These are phyloP conservation scores for Nycticorax nycticorax DNA, from an alignment of 2,113 vertebrate species.

Conservation along the genomic window DNA sequence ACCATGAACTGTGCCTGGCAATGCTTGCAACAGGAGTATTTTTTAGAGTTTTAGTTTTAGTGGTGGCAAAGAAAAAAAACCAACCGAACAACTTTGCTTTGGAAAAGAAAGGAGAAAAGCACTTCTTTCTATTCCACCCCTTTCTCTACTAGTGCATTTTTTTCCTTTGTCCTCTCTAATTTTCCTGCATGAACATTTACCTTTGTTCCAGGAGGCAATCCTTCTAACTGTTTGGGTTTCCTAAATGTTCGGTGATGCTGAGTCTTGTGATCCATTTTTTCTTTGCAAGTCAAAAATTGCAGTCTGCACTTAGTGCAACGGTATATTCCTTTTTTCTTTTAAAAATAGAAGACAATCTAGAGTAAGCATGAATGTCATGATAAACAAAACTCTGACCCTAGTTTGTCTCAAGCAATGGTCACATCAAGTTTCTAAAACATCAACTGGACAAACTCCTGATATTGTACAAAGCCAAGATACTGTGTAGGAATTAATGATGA, in stretches of 20 bases:
- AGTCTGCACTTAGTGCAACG: conserved; percentile 95
- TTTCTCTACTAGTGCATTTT: not conserved
- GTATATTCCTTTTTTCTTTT: conserved; percentile 93
- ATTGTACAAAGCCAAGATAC: not conserved
- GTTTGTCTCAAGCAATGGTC: not conserved
- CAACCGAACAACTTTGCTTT: not conserved
- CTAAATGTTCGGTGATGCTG: conserved; percentile 92
- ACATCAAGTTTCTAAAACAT: not conserved
- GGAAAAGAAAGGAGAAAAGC: not conserved
- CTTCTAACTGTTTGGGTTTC: conserved; percentile 92
- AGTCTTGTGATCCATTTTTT: conserved; percentile 92
- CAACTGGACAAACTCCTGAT: not conserved
- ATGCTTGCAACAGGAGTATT: not conserved
- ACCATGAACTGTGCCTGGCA: not conserved
- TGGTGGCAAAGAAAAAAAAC: not conserved
- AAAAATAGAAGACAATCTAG: not conserved
- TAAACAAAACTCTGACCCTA: not conserved
- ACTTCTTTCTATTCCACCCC: not conserved
- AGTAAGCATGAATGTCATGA: not conserved
- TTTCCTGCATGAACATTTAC: conserved; percentile 60
- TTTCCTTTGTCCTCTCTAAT: not conserved
- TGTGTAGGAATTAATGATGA: not conserved
- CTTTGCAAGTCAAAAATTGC: conserved; percentile 94
- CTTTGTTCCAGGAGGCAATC: conserved; percentile 96
- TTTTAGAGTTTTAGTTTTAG: not conserved